Base-by-base conservation (phyloP, 1,140 invertebrate genomes). In the Helicoverpa zea region DNA sequence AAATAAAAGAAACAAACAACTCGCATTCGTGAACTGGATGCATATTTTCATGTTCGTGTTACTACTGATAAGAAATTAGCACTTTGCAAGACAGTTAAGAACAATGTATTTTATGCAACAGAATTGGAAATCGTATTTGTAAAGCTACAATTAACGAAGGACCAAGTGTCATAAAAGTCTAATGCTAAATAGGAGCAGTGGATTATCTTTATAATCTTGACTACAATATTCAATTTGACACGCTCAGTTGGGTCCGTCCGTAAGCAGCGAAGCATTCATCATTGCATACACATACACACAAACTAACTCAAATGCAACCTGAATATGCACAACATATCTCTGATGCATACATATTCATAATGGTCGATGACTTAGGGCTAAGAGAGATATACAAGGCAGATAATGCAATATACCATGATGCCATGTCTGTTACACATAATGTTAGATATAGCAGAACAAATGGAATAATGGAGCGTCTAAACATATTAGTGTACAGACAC, bases 21-120 rank as follows among this genome's bases (percentile, higher is more conserved):
- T 30, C 11, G n/a, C 18, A 61, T 66, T 77, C 75, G 49, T 77
- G 75, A 64, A 66, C 75, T 77, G 54, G 43, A 52, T 77, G 61
- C 59, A 77, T 77, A 54, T 54, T 51, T 66, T 49, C 16, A 66
- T 77, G 23, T 29, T 77, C 61, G 13, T 77, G 12, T 30, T 14
- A 49, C 18, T 43, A 43, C 5, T 30, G 61, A 77, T 77, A 66
- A 64, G 23, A 30, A 54, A 54, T 77, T 54, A n/a, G 16, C 35
- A 66, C 47, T 64, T 63, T 35, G 29, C 23, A 18, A 35, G 35
- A 66, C 13, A 30, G 18, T 18, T 66, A 66, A 49, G 0, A n/a
- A 54, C 16, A 35, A 56, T 54, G 68, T 23, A 72, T 56, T 61
- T 59, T 56, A 52, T 35, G 43, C 2, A 3, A 56, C 68, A n/a